These are phyloP conservation scores for Marasmarcha lunaedactyla DNA, from an alignment of 2,888 invertebrate genomes.

Conservation along the genomic window DNA sequence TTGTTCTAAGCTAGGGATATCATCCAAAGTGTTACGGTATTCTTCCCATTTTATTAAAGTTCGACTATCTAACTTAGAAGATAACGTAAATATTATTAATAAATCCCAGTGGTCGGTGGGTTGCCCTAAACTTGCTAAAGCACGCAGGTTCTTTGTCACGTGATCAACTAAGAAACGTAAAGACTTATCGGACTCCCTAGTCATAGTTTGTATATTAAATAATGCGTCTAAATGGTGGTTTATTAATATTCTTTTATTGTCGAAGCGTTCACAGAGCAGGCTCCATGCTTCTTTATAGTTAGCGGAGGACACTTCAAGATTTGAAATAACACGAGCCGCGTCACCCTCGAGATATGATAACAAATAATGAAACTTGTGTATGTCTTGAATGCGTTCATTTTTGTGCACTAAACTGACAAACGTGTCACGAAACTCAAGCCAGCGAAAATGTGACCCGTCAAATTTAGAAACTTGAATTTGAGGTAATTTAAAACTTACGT, in stretches of 20 bases:
- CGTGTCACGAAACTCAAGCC: slow-evolving; percentile 14
- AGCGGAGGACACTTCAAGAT: slow-evolving; percentile 10
- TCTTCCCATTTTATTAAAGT: slow-evolving; percentile 9
- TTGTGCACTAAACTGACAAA: slow-evolving; percentile 10
- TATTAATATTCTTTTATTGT: slow-evolving; percentile 13
- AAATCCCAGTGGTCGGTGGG: slow-evolving; percentile 16
- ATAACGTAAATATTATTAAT: slow-evolving; percentile 7
- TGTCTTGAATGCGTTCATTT: slow-evolving; percentile 6
- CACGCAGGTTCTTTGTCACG: slow-evolving; percentile 16
- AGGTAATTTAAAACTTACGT: slow-evolving; percentile 7
- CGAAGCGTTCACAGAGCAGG: slow-evolving; percentile 10
- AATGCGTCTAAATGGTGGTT: slow-evolving; percentile 12
- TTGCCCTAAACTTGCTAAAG: slow-evolving; percentile 14
- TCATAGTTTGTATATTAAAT: slow-evolving; percentile 8
- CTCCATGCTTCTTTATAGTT: slow-evolving; percentile 14
- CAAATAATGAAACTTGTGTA: slow-evolving; percentile 14
- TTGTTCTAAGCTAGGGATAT: slow-evolving; percentile 10
- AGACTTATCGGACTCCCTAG: slow-evolving; percentile 11
- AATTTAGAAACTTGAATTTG: slow-evolving; percentile 13
- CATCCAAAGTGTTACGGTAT: slow-evolving; percentile 4
- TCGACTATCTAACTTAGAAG: slow-evolving; percentile 12
- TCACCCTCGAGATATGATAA: slow-evolving; percentile 13
- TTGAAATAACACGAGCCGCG: slow-evolving; percentile 11
- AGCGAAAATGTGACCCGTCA: slow-evolving; percentile 10
- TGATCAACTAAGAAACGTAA: slow-evolving; percentile 15